Conservation (phyloP, 2,113 vertebrate genomes). For the Mus pahari region DNA sequence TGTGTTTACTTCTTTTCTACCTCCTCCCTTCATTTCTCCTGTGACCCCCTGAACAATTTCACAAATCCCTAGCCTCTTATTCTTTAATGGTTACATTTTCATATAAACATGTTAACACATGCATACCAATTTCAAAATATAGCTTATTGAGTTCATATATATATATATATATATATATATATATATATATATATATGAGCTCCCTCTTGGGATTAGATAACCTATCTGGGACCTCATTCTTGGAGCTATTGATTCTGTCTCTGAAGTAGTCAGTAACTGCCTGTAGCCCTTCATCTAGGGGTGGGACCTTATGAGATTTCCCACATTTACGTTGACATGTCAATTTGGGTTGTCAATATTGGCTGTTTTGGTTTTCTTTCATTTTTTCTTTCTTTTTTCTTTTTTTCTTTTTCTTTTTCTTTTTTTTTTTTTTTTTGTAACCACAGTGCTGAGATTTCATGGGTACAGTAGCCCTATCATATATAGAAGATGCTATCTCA, state of each 20-base stretch:
- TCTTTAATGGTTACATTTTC: not conserved
- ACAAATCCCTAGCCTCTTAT: not conserved
- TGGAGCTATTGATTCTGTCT: not conserved
- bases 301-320: too few relatives aligned
- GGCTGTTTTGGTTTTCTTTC: too few relatives aligned
- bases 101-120: not conserved
- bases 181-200: not conserved
- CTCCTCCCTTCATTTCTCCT: too few relatives aligned
- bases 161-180: not conserved
- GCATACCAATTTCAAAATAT: not conserved
- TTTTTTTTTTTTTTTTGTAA: too few relatives aligned
- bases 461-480: not conserved
- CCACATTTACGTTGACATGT: not conserved
- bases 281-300: too few relatives aligned
- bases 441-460: not conserved
- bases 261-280: not conserved
- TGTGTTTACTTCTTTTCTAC: not conserved
- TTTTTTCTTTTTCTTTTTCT: too few relatives aligned
- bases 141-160: not conserved
- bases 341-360: not conserved
- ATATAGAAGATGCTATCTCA: not conserved
- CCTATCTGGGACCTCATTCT: not conserved
- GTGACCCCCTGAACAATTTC: not conserved
- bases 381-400: not conserved
- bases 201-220: not conserved